Percentiles rank a stretch among this genome's conserved stretches.
These are phyloP conservation scores for Theocolax elegans DNA, from an alignment of 1,140 invertebrate genomes.

Conservation along the genomic window DNA sequence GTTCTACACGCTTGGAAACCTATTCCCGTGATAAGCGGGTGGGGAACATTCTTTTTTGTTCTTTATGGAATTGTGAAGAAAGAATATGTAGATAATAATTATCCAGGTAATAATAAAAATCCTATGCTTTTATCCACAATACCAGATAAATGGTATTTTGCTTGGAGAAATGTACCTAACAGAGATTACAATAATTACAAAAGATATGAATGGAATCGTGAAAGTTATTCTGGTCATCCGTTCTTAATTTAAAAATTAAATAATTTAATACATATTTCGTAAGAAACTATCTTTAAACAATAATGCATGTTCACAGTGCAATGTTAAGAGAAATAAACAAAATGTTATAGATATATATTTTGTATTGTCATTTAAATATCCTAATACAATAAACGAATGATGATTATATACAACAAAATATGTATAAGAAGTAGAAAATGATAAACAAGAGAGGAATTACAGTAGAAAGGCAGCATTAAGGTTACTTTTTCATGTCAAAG, in stretches of 20 bases:
- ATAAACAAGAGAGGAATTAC: not conserved
- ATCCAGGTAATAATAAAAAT: not conserved
- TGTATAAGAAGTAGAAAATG: not conserved
- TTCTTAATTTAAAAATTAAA: too few relatives aligned
- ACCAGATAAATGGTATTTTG: not conserved
- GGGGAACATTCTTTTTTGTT: constrained; percentile 57
- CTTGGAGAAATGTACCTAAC: constrained; percentile 16
- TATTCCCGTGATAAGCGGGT: constrained; percentile 47
- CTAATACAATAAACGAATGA: too few relatives aligned
- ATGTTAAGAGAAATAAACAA: too few relatives aligned
- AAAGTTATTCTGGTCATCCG: too few relatives aligned
- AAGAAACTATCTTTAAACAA: too few relatives aligned
- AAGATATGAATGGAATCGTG: too few relatives aligned
- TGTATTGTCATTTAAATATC: too few relatives aligned
- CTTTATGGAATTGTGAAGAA: constrained; percentile 71
- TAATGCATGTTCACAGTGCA: too few relatives aligned
- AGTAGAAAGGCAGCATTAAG: too few relatives aligned
- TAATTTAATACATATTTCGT: too few relatives aligned
- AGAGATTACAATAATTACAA: constrained; percentile 24
- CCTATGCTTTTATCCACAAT: not conserved
- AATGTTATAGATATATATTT: too few relatives aligned
- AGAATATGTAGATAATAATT: constrained; percentile 40
- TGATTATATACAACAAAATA: constrained; percentile 16
- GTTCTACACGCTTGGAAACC: constrained; percentile 48
- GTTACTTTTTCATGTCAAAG: constrained; percentile 72